A percentile compares a stretch with the other conserved stretches of the same genome.
phyloP scores from a whole-genome alignment of 2,888 invertebrate genomes.

The Luperina testacea region DNA sequence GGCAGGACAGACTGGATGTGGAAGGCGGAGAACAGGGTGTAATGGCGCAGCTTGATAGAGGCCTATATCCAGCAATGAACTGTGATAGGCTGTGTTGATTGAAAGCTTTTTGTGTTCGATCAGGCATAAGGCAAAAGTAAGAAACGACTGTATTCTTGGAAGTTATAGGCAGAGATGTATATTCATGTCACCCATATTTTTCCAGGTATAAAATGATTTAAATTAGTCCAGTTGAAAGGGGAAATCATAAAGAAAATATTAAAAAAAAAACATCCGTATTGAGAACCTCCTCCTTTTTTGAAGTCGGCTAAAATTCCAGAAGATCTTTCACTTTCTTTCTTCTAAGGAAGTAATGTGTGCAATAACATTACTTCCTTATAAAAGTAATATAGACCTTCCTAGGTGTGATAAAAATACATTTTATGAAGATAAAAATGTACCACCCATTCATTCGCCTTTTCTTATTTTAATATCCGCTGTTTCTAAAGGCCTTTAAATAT shows the following conservation, averaged over 20 bases:
- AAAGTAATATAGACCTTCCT: neutral
- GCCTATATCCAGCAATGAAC: neutral
- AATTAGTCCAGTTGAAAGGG: neutral
- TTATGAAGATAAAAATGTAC: neutral
- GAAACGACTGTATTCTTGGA: neutral
- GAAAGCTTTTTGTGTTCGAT: neutral
- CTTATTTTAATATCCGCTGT: conserved; percentile 51
- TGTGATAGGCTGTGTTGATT: neutral
- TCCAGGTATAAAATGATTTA: neutral
- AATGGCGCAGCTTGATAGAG: neutral
- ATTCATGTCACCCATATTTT: neutral
- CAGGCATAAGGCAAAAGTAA: neutral
- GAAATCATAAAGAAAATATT: neutral
- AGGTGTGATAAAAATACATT: conserved; percentile 7
- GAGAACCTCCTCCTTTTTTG: too few species aligned
- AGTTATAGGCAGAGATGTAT: neutral
- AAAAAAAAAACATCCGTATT: too few species aligned
- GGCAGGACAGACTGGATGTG: neutral
- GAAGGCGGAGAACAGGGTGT: neutral
- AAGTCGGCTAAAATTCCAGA: too few species aligned
- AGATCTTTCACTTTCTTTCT: too few species aligned
- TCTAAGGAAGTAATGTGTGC: too few species aligned
- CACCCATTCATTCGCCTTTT: conserved; percentile 23
- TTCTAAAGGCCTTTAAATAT: conserved; percentile 39
- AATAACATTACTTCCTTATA: too few species aligned